Evolutionary conservation across 2,113 vertebrate genomes (phyloP).

Genomic region (Tyto alba): DNA sequence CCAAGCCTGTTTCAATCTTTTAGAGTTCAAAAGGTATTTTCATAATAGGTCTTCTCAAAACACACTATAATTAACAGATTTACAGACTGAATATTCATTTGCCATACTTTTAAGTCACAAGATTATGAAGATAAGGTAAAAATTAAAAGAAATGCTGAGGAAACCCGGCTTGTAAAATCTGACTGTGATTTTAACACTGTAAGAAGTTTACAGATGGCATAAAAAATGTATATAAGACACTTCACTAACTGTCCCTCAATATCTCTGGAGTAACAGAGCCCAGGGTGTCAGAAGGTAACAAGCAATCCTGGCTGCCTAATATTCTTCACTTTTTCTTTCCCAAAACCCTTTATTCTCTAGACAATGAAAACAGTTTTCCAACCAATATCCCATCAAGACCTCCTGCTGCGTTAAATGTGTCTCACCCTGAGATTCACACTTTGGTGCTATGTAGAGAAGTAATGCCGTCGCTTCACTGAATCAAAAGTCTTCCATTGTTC

Average conservation of each 20-base stretch:
- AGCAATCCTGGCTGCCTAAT: not conserved
- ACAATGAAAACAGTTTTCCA: not conserved
- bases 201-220: not conserved
- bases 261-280: not conserved
- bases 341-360: not conserved
- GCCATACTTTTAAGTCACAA: not conserved
- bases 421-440: not conserved
- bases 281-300: not conserved
- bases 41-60: not conserved
- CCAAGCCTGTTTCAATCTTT: not conserved
- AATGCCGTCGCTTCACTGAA: not conserved
- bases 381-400: not conserved
- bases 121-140: not conserved
- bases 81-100: not conserved
- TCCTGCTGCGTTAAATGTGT: not conserved
- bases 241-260: not conserved
- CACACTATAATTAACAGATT: not conserved
- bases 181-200: not conserved
- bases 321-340: not conserved
- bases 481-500: constrained; percentile 16
- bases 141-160: not conserved
- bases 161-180: not conserved
- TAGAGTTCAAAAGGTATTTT: not conserved
- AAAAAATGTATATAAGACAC: not conserved
- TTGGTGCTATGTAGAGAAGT: not conserved